Base-by-base conservation (phyloP, 2,797 vertebrate species). In the Mormyrops attenuatus region DNA sequence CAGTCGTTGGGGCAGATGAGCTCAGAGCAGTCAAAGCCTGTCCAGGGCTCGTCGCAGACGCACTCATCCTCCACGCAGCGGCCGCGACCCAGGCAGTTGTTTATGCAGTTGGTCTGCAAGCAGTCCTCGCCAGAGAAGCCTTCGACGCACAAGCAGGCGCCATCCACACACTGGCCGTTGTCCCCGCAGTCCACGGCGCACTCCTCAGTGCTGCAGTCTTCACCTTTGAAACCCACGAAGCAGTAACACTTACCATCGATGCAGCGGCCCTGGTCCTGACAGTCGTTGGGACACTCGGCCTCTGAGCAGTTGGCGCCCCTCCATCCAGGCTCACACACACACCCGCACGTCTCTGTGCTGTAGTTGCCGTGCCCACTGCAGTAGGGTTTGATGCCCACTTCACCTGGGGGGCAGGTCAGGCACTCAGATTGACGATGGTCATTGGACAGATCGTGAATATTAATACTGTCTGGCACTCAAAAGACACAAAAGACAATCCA, bases 1-100 rank as follows among this genome's bases (percentile, higher is more conserved):
- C 99, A 99, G 95, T 99, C 98, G 0, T 98, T 98, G 49, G 98
- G 99, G 91, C 99, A 99, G 94, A 98, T 97, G 88, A 99, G 96
- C 92, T 99, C 98, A 0, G 96, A 93, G 89, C 98, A 99, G 95
- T 99, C 98, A 1, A 97, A 97, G 0, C 98, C 97, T 0, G 98
- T 99, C 97, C 97, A 99, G 0, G 98, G 98, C 90, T 99, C 97
- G 0, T 97, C 93, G 0, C 98, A 99, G 66, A 98, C 88, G 0
- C 98, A 99, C 90, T 99, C 98, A 0, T 96, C 96, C 0, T 99
- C 98, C 34, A 97, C 95, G 0, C 98, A 99, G 66, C 95, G 97
- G 0, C 98, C 98, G 0, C 95, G 97, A 89, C 95, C 95, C 44
- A 97, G 92, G 93, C 98, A 99, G 95, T 98, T 98, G 95, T 97